Percentiles rank a stretch among this genome's conserved stretches.
phyloP scores from a whole-genome alignment of 2,888 invertebrate genomes.

The Cephus spinipes region DNA sequence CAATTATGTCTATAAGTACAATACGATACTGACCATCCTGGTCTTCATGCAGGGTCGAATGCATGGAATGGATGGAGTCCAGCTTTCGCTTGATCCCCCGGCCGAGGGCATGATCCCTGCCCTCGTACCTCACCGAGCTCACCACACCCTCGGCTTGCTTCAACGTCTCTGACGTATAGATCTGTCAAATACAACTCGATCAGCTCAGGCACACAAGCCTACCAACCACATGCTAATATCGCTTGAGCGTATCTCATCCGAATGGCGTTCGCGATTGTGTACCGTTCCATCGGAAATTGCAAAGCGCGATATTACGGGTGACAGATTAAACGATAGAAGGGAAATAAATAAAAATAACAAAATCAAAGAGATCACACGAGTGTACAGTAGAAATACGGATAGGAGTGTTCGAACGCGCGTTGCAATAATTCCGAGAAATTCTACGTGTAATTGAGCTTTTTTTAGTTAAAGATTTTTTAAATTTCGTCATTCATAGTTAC shows the following conservation, averaged over 20 bases:
- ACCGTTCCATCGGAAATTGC: conserved; percentile 1
- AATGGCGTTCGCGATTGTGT: conserved; percentile 1
- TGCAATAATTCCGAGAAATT: background rate
- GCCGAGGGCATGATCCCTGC: conserved; percentile 60
- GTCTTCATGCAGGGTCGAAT: conserved; percentile 67
- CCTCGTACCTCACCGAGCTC: conserved; percentile 65
- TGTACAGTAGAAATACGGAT: background rate
- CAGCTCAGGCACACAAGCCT: conserved; percentile 63
- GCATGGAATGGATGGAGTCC: conserved; percentile 67
- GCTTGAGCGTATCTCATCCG: conserved; percentile 31
- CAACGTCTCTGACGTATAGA: conserved; percentile 64
- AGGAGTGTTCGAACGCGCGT: background rate
- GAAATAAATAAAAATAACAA: background rate
- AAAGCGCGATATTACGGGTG: conserved; percentile 1
- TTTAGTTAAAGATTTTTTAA: background rate
- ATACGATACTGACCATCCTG: conserved; percentile 66
- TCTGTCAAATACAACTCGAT: conserved; percentile 67
- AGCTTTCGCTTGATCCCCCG: conserved; percentile 67
- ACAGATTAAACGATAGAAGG: background rate
- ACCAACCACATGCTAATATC: conserved; percentile 58
- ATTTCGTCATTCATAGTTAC: background rate
- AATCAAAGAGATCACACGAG: background rate
- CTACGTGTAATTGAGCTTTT: background rate
- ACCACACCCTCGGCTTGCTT: conserved; percentile 66
- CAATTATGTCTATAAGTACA: conserved; percentile 39